Conservation (phyloP, 2,888 invertebrate species). For the Cactoblastis cactorum region DNA sequence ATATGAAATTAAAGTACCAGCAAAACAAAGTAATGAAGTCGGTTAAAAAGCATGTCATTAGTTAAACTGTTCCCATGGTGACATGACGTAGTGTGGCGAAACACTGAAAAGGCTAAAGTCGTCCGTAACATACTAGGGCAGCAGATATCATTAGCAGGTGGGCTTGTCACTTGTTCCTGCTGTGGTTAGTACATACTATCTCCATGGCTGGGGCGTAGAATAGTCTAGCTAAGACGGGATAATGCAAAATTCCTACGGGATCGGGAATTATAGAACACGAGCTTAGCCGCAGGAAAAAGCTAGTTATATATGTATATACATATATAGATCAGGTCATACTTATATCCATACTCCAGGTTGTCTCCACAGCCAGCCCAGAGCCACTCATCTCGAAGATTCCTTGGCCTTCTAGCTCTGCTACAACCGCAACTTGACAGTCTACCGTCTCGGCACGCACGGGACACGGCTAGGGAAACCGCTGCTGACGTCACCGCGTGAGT, state of each 20-base stretch:
- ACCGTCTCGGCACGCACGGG: slow-evolving; percentile 95
- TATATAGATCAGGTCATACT: slow-evolving; percentile 86
- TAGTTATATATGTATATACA: too few relatives aligned
- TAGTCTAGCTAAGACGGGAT: background rate
- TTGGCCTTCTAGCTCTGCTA: slow-evolving; percentile 88
- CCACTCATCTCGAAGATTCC: slow-evolving; percentile 93
- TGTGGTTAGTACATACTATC: too few relatives aligned
- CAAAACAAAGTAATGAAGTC: too few relatives aligned
- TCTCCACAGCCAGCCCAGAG: slow-evolving; percentile 99
- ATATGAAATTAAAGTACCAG: too few relatives aligned
- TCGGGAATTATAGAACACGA: too few relatives aligned
- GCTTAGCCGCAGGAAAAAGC: too few relatives aligned
- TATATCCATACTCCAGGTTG: slow-evolving; percentile 97
- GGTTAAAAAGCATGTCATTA: background rate
- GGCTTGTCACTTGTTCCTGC: background rate
- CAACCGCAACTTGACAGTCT: slow-evolving; percentile 94
- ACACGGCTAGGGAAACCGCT: slow-evolving; percentile 92
- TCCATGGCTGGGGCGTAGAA: background rate
- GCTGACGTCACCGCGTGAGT: slow-evolving; percentile 94
- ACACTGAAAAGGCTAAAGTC: slow-evolving; percentile 11
- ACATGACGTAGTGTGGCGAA: background rate
- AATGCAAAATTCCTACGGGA: too few relatives aligned
- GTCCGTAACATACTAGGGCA: slow-evolving; percentile 12
- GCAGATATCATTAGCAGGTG: slow-evolving; percentile 15
- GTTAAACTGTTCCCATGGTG: background rate